Base-by-base conservation (phyloP, 2,797 vertebrate genomes). In the Cossypha caffra region DNA sequence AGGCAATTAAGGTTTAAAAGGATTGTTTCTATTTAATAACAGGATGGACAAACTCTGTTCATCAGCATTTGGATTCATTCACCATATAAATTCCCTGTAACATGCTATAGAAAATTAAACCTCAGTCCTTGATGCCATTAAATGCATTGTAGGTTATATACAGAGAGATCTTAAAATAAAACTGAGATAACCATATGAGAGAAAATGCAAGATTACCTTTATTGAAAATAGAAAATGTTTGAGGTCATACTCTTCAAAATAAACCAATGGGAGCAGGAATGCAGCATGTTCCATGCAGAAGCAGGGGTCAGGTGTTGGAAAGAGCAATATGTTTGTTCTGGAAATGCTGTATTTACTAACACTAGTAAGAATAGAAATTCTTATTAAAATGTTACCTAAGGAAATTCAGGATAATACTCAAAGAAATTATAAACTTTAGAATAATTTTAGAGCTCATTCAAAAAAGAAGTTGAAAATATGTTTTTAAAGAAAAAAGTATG, bases 161-260 rank as follows among this genome's bases (percentile, higher is more conserved):
- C 6, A 71, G 50, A 51, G 13, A 72, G 8, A 69, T 51, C 29
- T 72, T 58, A 51, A 90, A 51, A 3, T 38, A 66, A 62, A n/a
- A 0, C 4, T 16, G 57, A 18, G 8, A 11, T 40, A 66, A 17
- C 3, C 5, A 7, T 54, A 14, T 14, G 1, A 63, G 6, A 31
- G 28, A 88, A 40, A 75, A 76, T 29, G 15, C 40, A 11, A 2
- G 14, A 58, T 33, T 16, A 24, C 2, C 21, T 83, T 79, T 66
- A 25, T 3, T 23, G 8, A 61, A 84, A 79, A 7, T 8, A 38
- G 7, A 31, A 43, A 69, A 59, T 4, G 0, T 25, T 58, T n/a
- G 35, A 52, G 10, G 5, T 0, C 0, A 18, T 58, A 52, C 5
- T 80, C 54, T 59, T 67, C 10, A 35, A 88, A 84, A 63, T 26